Base-by-base conservation (phyloP, 2,797 vertebrate genomes). In the Fratercula arctica region DNA sequence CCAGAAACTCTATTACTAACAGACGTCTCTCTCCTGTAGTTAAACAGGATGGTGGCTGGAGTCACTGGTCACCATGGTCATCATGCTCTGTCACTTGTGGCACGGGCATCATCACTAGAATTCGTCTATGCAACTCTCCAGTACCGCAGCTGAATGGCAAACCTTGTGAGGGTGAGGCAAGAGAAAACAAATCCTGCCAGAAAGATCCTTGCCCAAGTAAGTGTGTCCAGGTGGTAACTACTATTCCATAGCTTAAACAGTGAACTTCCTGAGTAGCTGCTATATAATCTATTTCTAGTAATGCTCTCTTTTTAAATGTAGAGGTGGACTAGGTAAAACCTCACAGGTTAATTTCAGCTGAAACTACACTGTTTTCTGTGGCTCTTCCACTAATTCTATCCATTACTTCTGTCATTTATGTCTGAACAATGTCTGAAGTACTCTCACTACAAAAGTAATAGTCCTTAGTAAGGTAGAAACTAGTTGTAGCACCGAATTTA, bases 1-100 rank as follows among this genome's bases (percentile, higher is more conserved):
- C 80, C 64, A 80, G 76, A 70, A 92, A 51, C 39, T 26, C 63
- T 60, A 17, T 35, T 37, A 86, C 43, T 53, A 87, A 93, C 10
- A 45, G 25, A 48, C 18, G 10, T 81, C 33, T 97, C 60, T 90
- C 89, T 96, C 93, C 46, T 45, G 45, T 73, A 99, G 99, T 99
- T 98, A 99, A 99, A 97, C 99, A 99, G 97, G 99, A 99, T 93
- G 99, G 99, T 33, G 98, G 98, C 73, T 99, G 99, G 99, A 99
- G 99, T 97, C 99, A 99, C 94, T 99, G 99, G 99, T 99, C 99
- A 3, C 99, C 99, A 0, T 99, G 99, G 99, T 99, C 99, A 2
- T 99, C 99, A 0, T 99, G 99, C 96, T 99, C 99, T 17, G 99
- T 99, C 92, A 99, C 99, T 35, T 99, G 99, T 61, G 99, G 99